Percentiles rank a stretch among this genome's conserved stretches.
Conservation (phyloP, 1,140 invertebrate genomes). For the Pomacea maculata region DNA sequence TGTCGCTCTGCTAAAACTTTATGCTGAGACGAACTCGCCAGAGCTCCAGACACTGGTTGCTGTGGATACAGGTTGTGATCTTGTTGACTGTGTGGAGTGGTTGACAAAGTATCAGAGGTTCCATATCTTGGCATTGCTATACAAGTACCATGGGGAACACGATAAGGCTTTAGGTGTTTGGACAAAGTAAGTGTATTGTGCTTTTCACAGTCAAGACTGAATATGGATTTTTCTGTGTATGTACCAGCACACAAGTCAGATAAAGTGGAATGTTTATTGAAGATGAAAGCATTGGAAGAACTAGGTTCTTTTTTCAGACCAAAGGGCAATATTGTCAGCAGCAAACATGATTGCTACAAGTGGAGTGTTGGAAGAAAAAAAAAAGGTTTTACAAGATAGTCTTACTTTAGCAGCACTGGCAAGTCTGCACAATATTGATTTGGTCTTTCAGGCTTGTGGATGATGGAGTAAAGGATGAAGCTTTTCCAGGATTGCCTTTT, state of each 20-base stretch:
- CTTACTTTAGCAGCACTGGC: too few species aligned
- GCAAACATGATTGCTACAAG: too few species aligned
- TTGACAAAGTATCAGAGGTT: constrained; percentile 60
- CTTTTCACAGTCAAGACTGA: not conserved
- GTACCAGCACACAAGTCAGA: too few species aligned
- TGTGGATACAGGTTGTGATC: constrained; percentile 62
- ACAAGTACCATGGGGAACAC: constrained; percentile 61
- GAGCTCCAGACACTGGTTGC: constrained; percentile 61
- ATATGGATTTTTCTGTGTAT: too few species aligned
- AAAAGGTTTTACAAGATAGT: too few species aligned
- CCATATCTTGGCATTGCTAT: constrained; percentile 63
- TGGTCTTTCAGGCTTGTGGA: constrained; percentile 57
- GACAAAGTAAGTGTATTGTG: constrained; percentile 48
- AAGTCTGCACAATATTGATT: not conserved
- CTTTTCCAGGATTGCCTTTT: constrained; percentile 63
- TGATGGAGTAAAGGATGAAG: constrained; percentile 61
- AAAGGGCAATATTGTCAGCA: too few species aligned
- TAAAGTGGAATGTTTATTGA: too few species aligned
- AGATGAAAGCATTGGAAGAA: too few species aligned
- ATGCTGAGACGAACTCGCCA: constrained; percentile 63
- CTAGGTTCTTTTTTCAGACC: too few species aligned
- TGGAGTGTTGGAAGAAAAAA: too few species aligned
- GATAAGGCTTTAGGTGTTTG: constrained; percentile 65
- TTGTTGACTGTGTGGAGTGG: constrained; percentile 64
- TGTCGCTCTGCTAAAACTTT: constrained; percentile 66